Conservation (phyloP, 2,888 invertebrate genomes). For the Nomada ferruginata region DNA sequence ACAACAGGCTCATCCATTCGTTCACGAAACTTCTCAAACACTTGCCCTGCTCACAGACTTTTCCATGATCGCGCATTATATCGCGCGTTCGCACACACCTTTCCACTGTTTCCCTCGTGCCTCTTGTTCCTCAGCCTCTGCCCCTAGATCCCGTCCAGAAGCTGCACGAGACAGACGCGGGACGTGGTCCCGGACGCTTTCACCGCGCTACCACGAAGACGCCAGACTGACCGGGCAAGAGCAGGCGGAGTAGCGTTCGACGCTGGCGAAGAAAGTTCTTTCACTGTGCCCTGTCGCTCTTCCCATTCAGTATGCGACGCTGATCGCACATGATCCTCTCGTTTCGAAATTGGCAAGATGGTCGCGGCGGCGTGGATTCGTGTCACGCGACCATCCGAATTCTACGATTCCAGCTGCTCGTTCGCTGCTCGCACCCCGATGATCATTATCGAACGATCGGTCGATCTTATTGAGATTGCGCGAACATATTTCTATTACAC, state of each 20-base stretch:
- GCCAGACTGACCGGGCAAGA: conserved; percentile 70
- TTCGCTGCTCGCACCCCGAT: too few relatives aligned
- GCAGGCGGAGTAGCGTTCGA: conserved; percentile 65
- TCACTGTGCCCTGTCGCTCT: conserved; percentile 65
- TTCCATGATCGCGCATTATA: conserved; percentile 54
- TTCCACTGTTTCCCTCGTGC: neutral
- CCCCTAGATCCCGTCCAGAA: conserved; percentile 42
- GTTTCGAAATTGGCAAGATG: conserved; percentile 61
- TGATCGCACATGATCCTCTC: conserved; percentile 57
- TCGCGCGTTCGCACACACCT: conserved; percentile 24
- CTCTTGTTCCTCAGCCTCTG: conserved; percentile 24
- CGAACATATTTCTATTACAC: too few relatives aligned
- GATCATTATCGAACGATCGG: too few relatives aligned
- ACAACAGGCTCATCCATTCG: conserved; percentile 27
- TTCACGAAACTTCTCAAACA: conserved; percentile 31
- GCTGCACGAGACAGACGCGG: conserved; percentile 51
- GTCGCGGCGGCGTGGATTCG: conserved; percentile 6
- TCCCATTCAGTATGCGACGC: conserved; percentile 61
- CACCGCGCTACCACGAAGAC: conserved; percentile 75
- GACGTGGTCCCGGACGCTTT: conserved; percentile 68
- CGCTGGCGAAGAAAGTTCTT: conserved; percentile 80
- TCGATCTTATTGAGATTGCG: too few relatives aligned
- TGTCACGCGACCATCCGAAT: conserved; percentile 8
- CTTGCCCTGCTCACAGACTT: conserved; percentile 30
- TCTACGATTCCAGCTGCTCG: neutral